Evolutionary conservation across 2,888 invertebrate species (phyloP).

Genomic region (Cactoblastis cactorum): DNA sequence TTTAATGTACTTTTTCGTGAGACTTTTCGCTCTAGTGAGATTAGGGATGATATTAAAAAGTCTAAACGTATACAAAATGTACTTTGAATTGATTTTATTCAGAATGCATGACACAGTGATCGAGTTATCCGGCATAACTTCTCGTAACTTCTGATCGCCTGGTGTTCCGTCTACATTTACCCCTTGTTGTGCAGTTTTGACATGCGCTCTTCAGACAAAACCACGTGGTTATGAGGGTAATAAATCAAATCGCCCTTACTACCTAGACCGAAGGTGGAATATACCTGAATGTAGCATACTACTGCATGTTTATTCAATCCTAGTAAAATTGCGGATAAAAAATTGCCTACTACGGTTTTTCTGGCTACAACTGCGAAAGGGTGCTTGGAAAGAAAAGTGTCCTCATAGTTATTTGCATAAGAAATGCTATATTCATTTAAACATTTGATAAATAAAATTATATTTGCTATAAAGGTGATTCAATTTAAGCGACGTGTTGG

Average conservation of each 20-base stretch:
- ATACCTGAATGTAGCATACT: neutral
- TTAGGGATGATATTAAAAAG: too few species aligned
- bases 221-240: neutral
- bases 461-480: too few species aligned
- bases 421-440: too few species aligned
- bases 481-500: too few species aligned
- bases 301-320: neutral
- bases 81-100: neutral
- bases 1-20: too few species aligned
- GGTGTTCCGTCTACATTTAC: slow-evolving; percentile 7
- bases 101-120: neutral
- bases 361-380: neutral
- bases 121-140: neutral
- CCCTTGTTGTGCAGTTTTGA: slow-evolving; percentile 11
- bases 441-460: too few species aligned
- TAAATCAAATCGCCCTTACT: neutral
- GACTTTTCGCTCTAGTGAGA: too few species aligned
- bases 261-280: neutral
- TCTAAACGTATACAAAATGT: too few species aligned
- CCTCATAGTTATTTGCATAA: too few species aligned
- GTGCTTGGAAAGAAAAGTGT: neutral
- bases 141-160: neutral
- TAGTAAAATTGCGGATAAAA: slow-evolving; percentile 6
- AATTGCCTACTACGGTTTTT: neutral
- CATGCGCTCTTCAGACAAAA: slow-evolving; percentile 7